Conservation (phyloP, 2,888 invertebrate species). For the Folsomia manolachei region DNA sequence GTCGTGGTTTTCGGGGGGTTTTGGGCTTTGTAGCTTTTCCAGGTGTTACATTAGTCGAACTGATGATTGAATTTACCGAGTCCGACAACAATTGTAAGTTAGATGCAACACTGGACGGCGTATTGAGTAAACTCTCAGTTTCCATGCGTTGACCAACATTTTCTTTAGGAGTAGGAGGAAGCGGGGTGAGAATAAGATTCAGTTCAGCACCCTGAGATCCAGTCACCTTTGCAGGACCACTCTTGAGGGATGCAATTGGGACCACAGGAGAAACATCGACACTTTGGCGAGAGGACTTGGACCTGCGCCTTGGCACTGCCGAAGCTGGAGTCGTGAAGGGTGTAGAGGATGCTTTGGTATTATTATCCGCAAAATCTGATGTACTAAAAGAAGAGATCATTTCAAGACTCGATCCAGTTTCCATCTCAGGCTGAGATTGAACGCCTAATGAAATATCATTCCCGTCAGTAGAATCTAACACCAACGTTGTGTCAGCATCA, state of each 20-base stretch:
- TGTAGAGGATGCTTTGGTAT: not conserved
- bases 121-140: not conserved
- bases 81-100: not conserved
- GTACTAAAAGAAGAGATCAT: not conserved
- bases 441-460: not conserved
- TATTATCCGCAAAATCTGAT: too few relatives aligned
- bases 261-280: not conserved
- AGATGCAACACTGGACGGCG: not conserved
- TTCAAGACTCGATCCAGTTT: not conserved
- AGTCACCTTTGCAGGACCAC: not conserved
- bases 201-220: not conserved
- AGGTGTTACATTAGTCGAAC: too few relatives aligned
- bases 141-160: not conserved
- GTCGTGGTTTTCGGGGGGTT: not conserved
- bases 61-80: not conserved
- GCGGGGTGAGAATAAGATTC: not conserved
- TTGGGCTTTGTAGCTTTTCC: not conserved
- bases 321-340: not conserved
- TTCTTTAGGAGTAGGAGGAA: not conserved
- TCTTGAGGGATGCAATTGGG: not conserved
- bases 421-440: not conserved
- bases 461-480: not conserved
- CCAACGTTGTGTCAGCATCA: not conserved
- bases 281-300: conserved; percentile 3
- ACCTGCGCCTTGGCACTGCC: not conserved